Conservation (phyloP, 2,113 vertebrate species). For the Limnothrissa miodon region DNA sequence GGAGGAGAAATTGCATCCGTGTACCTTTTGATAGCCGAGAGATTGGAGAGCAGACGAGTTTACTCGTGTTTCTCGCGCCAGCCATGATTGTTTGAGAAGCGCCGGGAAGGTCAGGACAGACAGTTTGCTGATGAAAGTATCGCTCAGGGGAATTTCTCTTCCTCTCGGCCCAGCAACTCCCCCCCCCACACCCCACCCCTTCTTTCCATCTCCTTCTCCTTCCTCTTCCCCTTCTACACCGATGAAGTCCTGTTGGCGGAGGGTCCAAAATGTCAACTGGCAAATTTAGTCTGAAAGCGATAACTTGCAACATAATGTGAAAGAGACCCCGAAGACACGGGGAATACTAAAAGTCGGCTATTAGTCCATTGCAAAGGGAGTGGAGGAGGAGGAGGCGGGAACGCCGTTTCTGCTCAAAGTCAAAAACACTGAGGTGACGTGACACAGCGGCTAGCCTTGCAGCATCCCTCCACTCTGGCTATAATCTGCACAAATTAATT, state of each 20-base stretch:
- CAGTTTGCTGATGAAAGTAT: conserved; percentile 62
- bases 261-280: conserved; percentile 49
- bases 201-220: not conserved
- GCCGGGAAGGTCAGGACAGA: conserved; percentile 54
- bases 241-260: conserved; percentile 26
- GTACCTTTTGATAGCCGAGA: conserved; percentile 48
- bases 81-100: conserved; percentile 49
- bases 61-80: conserved; percentile 45
- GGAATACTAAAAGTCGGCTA: conserved; percentile 55
- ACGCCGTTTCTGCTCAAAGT: not conserved
- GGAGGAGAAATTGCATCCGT: conserved; percentile 41
- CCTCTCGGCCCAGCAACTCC: too few species aligned
- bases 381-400: conserved; percentile 3
- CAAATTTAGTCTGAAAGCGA: conserved; percentile 55
- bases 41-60: conserved; percentile 36
- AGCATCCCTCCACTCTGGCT: not conserved
- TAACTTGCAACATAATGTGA: conserved; percentile 53
- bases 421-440: not conserved
- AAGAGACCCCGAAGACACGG: conserved; percentile 43
- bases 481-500: not conserved
- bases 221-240: not conserved
- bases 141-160: conserved; percentile 59
- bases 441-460: not conserved
- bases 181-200: not conserved
- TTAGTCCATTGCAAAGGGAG: conserved; percentile 39